These are phyloP conservation scores for Mantis religiosa DNA, from an alignment of 2,888 invertebrate species.

Conservation along the genomic window DNA sequence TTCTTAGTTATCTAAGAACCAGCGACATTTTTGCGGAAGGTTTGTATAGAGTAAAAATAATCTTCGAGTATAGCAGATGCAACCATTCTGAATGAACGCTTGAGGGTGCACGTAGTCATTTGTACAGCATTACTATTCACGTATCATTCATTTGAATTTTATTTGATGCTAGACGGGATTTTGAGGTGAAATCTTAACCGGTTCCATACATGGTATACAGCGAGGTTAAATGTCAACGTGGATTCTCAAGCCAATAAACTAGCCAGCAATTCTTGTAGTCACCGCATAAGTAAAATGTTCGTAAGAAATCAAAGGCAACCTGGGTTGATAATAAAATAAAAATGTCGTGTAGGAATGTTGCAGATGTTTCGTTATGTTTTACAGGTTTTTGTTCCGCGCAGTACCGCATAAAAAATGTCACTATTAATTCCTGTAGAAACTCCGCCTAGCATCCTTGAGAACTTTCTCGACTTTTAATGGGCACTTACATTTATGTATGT, in stretches of 20 bases:
- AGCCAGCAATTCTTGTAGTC: not conserved
- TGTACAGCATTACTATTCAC: not conserved
- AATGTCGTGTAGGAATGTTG: not conserved
- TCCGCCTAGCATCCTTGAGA: not conserved
- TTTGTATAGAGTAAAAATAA: not conserved
- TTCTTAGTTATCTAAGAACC: too few relatives aligned
- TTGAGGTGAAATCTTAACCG: not conserved
- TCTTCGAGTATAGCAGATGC: not conserved
- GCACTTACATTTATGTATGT: not conserved
- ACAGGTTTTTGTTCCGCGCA: not conserved
- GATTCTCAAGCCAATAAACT: not conserved
- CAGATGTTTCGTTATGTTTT: not conserved
- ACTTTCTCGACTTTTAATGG: not conserved
- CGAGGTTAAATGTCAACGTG: not conserved
- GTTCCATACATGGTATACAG: not conserved
- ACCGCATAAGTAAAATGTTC: not conserved
- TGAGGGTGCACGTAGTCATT: not conserved
- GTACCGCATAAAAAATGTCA: not conserved
- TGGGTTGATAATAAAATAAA: not conserved
- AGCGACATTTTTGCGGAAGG: too few relatives aligned
- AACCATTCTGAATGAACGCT: not conserved
- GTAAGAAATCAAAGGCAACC: not conserved
- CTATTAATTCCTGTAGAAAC: not conserved
- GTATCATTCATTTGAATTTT: not conserved
- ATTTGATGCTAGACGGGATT: not conserved